These are phyloP conservation scores for Nasonia oneida DNA, from an alignment of 2,888 invertebrate genomes.

Conservation along the genomic window DNA sequence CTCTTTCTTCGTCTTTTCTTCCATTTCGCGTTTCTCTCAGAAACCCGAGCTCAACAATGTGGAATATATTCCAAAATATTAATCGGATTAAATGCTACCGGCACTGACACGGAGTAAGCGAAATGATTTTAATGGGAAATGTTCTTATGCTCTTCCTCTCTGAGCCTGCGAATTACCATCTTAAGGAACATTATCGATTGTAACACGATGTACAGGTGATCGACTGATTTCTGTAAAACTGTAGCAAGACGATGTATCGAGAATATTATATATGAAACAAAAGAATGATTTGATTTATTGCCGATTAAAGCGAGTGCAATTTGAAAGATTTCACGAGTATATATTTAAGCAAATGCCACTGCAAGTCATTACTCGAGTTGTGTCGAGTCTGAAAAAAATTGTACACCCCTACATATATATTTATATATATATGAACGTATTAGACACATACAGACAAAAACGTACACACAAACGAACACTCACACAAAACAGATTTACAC, in stretches of 20 bases:
- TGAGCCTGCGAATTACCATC: constrained; percentile 28
- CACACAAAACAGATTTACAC: constrained; percentile 2
- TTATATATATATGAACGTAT: constrained; percentile 55
- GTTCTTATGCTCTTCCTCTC: neutral
- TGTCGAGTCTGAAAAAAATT: constrained; percentile 47
- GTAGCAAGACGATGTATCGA: constrained; percentile 47
- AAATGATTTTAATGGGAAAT: constrained; percentile 24
- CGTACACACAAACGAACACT: neutral
- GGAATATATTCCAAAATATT: constrained; percentile 35
- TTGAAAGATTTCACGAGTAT: constrained; percentile 50
- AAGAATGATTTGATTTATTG: constrained; percentile 52
- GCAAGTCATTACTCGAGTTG: constrained; percentile 50
- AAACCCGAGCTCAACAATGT: constrained; percentile 24
- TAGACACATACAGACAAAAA: neutral
- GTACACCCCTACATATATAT: constrained; percentile 56
- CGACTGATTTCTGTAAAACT: constrained; percentile 59
- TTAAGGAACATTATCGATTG: constrained; percentile 45
- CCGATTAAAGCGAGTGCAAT: constrained; percentile 56
- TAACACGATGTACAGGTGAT: constrained; percentile 51
- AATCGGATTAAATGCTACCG: constrained; percentile 33
- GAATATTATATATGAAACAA: constrained; percentile 43
- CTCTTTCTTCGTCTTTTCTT: constrained; percentile 41
- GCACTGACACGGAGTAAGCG: neutral
- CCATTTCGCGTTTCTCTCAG: constrained; percentile 28
- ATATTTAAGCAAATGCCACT: constrained; percentile 50